Conservation (phyloP, 2,113 vertebrate genomes). For the Pogona vitticeps region DNA sequence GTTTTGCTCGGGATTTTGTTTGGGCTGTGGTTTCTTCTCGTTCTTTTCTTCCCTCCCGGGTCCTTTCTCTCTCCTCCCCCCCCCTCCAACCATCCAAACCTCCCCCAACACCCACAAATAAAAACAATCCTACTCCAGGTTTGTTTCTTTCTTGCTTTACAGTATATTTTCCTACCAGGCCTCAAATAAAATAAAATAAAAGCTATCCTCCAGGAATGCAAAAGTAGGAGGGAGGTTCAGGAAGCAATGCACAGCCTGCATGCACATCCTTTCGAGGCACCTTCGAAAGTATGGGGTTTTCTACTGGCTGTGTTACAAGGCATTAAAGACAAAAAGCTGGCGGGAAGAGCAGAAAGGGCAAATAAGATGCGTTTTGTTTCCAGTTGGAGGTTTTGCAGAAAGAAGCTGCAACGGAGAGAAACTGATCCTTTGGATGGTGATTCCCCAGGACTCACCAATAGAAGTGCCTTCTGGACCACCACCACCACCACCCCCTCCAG, state of each 20-base stretch:
- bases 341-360: background rate
- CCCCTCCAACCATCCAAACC: background rate
- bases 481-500: background rate
- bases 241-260: no score
- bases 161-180: background rate
- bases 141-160: background rate
- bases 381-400: background rate
- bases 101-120: accelerated
- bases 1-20: background rate
- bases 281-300: background rate
- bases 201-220: background rate
- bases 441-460: background rate
- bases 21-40: background rate
- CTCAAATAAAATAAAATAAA: background rate
- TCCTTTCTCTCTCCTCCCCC: background rate
- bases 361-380: background rate
- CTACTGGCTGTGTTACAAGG: background rate
- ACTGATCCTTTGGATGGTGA: background rate
- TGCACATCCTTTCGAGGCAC: background rate
- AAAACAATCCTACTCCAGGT: background rate
- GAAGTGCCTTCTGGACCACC: background rate
- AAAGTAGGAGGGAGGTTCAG: no score
- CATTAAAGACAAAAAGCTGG: background rate
- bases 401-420: background rate
- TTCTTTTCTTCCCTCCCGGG: background rate